Conservation (phyloP, 2,888 invertebrate species). For the Polyommatus icarus region DNA sequence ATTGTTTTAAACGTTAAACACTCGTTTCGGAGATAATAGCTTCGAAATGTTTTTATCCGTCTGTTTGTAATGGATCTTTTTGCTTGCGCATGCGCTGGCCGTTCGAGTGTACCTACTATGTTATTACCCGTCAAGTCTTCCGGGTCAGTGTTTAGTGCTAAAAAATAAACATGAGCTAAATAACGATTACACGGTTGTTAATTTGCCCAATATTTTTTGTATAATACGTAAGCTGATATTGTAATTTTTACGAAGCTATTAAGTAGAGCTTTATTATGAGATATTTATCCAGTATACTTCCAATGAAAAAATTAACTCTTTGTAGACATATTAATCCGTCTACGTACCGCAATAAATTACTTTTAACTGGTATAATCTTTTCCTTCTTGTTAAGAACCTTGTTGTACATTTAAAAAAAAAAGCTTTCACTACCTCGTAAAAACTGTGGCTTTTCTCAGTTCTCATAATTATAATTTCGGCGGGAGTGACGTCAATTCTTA, state of each 20-base stretch:
- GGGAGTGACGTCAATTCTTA: neutral
- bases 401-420: neutral
- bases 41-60: slow-evolving; percentile 49
- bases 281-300: neutral
- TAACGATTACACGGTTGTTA: slow-evolving; percentile 28
- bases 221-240: neutral
- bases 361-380: no score
- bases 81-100: slow-evolving; percentile 41
- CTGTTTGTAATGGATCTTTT: slow-evolving; percentile 49
- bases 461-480: neutral
- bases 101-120: slow-evolving; percentile 39
- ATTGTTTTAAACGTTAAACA: slow-evolving; percentile 53
- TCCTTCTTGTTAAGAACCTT: no score
- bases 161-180: slow-evolving; percentile 18
- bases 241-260: slow-evolving; percentile 5
- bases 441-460: neutral
- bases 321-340: no score
- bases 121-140: slow-evolving; percentile 42
- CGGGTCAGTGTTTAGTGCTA: slow-evolving; percentile 33
- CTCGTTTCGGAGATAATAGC: slow-evolving; percentile 64
- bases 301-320: no score
- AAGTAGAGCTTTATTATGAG: neutral
- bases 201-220: slow-evolving; percentile 13
- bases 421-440: neutral
- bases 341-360: no score